Evolutionary conservation across 2,888 invertebrate genomes (phyloP), one percentile per base, ranked within the genome.

Genomic region (Eupsilia transversa): DNA sequence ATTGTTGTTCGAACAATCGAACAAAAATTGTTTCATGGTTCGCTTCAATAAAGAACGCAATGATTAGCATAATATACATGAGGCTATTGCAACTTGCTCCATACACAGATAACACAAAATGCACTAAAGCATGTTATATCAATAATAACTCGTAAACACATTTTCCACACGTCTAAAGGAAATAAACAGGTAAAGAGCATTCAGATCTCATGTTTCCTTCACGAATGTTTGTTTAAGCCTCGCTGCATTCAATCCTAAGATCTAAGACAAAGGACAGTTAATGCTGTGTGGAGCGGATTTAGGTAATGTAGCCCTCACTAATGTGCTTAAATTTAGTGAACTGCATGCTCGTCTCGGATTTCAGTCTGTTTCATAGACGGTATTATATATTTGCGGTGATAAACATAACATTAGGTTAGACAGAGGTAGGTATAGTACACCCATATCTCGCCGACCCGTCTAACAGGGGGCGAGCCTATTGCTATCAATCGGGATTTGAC

Each of bases 161-260:
- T 46, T 38, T 54, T 38, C 14, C 4, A 7, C 14, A 41, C 9
- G 9, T 27, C 27, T 27, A 14, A 52, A 52, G n/a, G 20, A 57
- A 63, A 63, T n/a, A 54, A 60, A 69, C 43, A 72, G 17, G 30
- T 63, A 33, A 27, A 64, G 10, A 33, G 38, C 14, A 27, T 56
- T 46, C 33, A 20, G 20, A 57, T 54, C 57, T 66, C 33, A 64
- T 54, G 61, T 83, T 64, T 73, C 49, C 59, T 74, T 52, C 14
- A 46, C 54, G 33, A 74, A 43, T 83, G 46, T n/a, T 74, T 46
- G 56, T 79, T 61, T 41, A 79, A 56, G 46, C 59, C 33, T 81
- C 80, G 49, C 52, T 74, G 84, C 79, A 68, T 38, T 9, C 27
- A 63, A 56, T 70, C 59, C 35, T n/a, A 4, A 35, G 54, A 68